These are phyloP conservation scores for Lasioglossum marginatum DNA, from an alignment of 2,888 invertebrate species.

Conservation along the genomic window DNA sequence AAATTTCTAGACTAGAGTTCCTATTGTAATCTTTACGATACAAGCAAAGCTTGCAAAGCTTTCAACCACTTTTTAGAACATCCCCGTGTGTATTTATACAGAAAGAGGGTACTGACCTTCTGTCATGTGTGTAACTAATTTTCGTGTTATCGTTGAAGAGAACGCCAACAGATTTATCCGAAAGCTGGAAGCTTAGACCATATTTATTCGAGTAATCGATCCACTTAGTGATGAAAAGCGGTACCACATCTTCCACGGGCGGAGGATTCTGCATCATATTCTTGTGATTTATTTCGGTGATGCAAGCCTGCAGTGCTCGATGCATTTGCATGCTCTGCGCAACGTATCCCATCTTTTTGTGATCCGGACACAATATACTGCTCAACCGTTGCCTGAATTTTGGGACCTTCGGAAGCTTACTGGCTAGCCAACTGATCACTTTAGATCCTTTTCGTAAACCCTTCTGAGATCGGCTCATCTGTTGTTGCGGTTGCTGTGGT, in stretches of 20 bases:
- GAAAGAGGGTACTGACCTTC: constrained; percentile 83
- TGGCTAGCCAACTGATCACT: constrained; percentile 79
- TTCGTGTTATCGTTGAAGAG: constrained; percentile 89
- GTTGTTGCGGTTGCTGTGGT: constrained; percentile 46
- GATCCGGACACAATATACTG: constrained; percentile 80
- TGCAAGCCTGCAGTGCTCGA: constrained; percentile 74
- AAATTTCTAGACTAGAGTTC: background rate
- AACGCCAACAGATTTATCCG: constrained; percentile 88
- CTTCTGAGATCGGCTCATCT: constrained; percentile 53
- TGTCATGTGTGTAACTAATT: constrained; percentile 87
- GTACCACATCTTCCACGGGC: constrained; percentile 76
- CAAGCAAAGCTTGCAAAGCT: background rate
- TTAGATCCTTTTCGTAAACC: constrained; percentile 65
- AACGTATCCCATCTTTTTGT: constrained; percentile 75
- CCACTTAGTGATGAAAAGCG: constrained; percentile 88
- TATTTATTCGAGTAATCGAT: constrained; percentile 91
- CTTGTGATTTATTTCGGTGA: constrained; percentile 64
- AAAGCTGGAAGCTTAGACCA: constrained; percentile 89
- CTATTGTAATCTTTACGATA: background rate
- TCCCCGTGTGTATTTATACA: background rate
- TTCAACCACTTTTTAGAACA: background rate
- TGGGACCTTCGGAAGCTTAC: constrained; percentile 78
- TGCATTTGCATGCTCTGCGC: constrained; percentile 80
- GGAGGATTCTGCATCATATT: constrained; percentile 74
- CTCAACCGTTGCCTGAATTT: constrained; percentile 82